A percentile compares a stretch with the other conserved stretches of the same genome.
Conservation (phyloP, 1,140 invertebrate species). For the Andricus grossulariae region DNA sequence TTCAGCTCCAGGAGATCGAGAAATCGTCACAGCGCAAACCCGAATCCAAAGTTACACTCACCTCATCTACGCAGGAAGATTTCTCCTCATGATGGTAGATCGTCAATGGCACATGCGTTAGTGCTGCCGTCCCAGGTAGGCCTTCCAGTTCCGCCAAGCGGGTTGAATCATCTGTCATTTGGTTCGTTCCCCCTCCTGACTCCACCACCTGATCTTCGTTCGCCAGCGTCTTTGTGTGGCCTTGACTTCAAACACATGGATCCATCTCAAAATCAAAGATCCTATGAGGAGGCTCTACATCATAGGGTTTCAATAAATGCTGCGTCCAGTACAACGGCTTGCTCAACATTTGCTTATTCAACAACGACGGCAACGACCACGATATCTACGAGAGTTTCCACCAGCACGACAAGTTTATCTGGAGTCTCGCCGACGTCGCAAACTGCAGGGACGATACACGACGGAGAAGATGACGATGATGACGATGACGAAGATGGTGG, state of each 20-base stretch:
- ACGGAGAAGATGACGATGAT: slow-evolving; percentile 74
- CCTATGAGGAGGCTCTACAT: slow-evolving; percentile 69
- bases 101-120: slow-evolving; percentile 88
- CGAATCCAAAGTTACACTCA: slow-evolving; percentile 98
- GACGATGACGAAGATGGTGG: slow-evolving; percentile 81
- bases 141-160: slow-evolving; percentile 77
- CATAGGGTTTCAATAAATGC: slow-evolving; percentile 68
- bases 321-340: slow-evolving; percentile 46
- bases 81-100: slow-evolving; percentile 93
- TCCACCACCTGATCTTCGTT: slow-evolving; percentile 55
- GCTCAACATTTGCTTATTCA: slow-evolving; percentile 47
- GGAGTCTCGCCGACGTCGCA: slow-evolving; percentile 66
- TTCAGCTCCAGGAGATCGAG: slow-evolving; percentile 97
- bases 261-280: slow-evolving; percentile 66
- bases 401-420: slow-evolving; percentile 48
- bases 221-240: slow-evolving; percentile 75
- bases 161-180: slow-evolving; percentile 82
- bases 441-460: slow-evolving; percentile 58
- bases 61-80: slow-evolving; percentile 94
- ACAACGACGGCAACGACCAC: slow-evolving; percentile 77
- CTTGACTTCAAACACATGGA: slow-evolving; percentile 84
- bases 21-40: slow-evolving; percentile 98
- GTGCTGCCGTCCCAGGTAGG: slow-evolving; percentile 85
- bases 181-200: slow-evolving; percentile 83
- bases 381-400: slow-evolving; percentile 74